A percentile compares a stretch with the other conserved stretches of the same genome.
phyloP scores from a whole-genome alignment of 1,140 invertebrate genomes.

The Drosophila sproati region DNA sequence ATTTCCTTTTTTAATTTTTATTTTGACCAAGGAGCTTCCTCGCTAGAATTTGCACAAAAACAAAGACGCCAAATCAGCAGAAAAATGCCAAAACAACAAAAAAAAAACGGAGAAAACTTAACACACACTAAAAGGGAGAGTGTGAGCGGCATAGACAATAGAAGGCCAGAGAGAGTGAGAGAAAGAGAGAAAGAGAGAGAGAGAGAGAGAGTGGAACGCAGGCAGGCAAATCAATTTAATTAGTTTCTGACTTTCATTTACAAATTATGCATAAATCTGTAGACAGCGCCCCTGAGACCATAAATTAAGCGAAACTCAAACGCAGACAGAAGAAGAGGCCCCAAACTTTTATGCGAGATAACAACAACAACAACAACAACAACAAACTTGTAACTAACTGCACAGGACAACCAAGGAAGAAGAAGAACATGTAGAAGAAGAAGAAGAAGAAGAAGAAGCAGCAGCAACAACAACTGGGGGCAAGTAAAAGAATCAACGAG shows the following conservation, averaged over 20 bases:
- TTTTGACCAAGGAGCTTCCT: slow-evolving; percentile 1
- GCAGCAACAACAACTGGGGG: slow-evolving; percentile 15
- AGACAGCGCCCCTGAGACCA: slow-evolving; percentile 79
- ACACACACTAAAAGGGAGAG: slow-evolving; percentile 1
- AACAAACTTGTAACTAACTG: slow-evolving; percentile 77
- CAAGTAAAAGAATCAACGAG: slow-evolving; percentile 45
- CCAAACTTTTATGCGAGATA: slow-evolving; percentile 57
- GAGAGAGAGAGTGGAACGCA: slow-evolving; percentile 13
- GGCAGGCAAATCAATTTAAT: slow-evolving; percentile 78
- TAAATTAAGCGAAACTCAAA: slow-evolving; percentile 76
- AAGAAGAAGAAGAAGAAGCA: slow-evolving; percentile 12
- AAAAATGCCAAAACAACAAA: slow-evolving; percentile 5
- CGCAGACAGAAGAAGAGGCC: slow-evolving; percentile 26
- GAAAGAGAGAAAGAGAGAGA: not conserved
- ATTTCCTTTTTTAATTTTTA: not conserved
- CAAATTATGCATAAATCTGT: slow-evolving; percentile 82
- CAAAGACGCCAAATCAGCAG: slow-evolving; percentile 40
- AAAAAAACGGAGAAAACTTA: not conserved
- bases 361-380: slow-evolving; percentile 54
- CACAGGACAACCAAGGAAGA: slow-evolving; percentile 32
- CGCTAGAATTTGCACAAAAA: not conserved
- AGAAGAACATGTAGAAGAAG: slow-evolving; percentile 6
- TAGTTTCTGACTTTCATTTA: slow-evolving; percentile 82
- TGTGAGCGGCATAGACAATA: slow-evolving; percentile 12
- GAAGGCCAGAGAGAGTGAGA: not conserved